These are phyloP conservation scores for Cosmia pyralina DNA, from an alignment of 2,888 invertebrate species.

Conservation along the genomic window DNA sequence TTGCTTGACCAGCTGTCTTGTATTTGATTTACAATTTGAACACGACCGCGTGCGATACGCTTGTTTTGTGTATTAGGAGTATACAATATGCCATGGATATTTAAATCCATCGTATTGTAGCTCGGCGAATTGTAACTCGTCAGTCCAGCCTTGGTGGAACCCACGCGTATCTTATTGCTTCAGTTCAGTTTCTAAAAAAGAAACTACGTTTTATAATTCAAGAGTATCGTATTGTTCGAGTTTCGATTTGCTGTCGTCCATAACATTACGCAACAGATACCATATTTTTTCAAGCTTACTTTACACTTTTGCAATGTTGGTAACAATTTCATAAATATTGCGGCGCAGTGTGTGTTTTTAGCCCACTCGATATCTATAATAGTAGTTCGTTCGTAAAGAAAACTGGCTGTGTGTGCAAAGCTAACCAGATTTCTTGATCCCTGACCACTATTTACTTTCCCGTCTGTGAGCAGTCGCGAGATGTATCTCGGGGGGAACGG, in stretches of 20 bases:
- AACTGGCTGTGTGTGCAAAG: conserved; percentile 53
- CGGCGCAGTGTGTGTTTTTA: conserved; percentile 27
- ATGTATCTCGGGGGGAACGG: conserved; percentile 61
- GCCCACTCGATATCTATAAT: conserved; percentile 47
- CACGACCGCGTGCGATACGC: conserved; percentile 18
- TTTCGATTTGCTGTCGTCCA: conserved; percentile 34
- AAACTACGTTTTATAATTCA: conserved; percentile 51
- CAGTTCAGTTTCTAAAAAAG: conserved; percentile 60
- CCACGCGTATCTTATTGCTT: conserved; percentile 66
- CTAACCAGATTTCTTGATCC: conserved; percentile 67
- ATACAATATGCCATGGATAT: conserved; percentile 31
- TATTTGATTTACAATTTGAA: conserved; percentile 47
- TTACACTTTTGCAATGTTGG: conserved; percentile 38
- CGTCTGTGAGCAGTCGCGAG: conserved; percentile 54
- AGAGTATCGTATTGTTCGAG: conserved; percentile 42
- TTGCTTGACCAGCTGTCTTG: conserved; percentile 28
- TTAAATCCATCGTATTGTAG: conserved; percentile 44
- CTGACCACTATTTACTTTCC: conserved; percentile 67
- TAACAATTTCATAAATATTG: conserved; percentile 36
- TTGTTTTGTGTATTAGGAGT: conserved; percentile 16
- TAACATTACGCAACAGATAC: conserved; percentile 29
- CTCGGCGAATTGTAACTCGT: conserved; percentile 45
- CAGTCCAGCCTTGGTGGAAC: conserved; percentile 65
- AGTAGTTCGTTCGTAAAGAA: conserved; percentile 52
- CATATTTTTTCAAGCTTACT: conserved; percentile 35